Evolutionary conservation across 2,797 vertebrate species (phyloP).

Genomic region (Betta splendens): DNA sequence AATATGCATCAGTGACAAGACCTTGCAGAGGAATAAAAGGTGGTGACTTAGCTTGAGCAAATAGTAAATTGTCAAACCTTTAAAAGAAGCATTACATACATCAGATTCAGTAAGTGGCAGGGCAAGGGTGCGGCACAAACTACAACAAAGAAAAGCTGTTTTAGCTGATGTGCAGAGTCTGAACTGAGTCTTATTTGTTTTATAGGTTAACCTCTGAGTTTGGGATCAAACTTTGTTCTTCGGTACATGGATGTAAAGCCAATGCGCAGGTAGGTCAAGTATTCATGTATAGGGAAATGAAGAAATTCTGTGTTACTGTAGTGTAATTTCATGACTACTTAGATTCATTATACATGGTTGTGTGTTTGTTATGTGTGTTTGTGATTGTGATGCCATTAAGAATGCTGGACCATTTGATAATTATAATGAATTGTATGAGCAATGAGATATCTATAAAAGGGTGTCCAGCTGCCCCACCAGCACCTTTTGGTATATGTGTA

Average conservation of each 20-base stretch:
- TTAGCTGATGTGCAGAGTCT: neutral
- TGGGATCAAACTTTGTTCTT: slow-evolving; percentile 79
- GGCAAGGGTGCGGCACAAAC: neutral
- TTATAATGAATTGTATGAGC: too few relatives aligned
- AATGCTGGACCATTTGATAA: too few relatives aligned
- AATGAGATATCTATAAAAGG: too few relatives aligned
- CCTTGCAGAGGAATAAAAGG: neutral
- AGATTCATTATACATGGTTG: too few relatives aligned
- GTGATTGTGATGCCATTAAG: too few relatives aligned
- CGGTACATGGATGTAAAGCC: slow-evolving; percentile 94
- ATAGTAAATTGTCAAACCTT: neutral
- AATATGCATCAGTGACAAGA: neutral
- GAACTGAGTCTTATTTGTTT: slow-evolving; percentile 11
- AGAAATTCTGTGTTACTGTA: too few relatives aligned
- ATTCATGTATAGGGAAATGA: neutral
- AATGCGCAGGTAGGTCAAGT: slow-evolving; percentile 90
- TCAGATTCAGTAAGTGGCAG: neutral
- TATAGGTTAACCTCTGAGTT: slow-evolving; percentile 52
- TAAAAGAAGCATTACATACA: neutral
- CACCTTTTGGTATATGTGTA: too few relatives aligned
- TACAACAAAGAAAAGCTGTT: neutral
- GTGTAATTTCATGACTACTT: too few relatives aligned
- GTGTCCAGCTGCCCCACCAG: too few relatives aligned
- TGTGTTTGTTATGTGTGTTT: too few relatives aligned
- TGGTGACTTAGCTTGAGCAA: neutral